Evolutionary conservation across 1,140 invertebrate species (phyloP).

Genomic region (Calycopis cecrops): DNA sequence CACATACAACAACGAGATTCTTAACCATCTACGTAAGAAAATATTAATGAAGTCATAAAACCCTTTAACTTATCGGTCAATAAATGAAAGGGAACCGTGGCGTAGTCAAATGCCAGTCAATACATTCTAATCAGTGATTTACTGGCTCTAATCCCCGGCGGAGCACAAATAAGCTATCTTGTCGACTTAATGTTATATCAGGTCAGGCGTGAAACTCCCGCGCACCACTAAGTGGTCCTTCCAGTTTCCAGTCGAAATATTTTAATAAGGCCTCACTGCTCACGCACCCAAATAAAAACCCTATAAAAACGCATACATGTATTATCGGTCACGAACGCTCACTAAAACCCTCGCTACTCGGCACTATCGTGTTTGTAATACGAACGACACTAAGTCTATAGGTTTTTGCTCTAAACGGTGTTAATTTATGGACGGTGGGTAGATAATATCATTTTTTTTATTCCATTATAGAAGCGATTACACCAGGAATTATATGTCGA

Average conservation of each 20-base stretch:
- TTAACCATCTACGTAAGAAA: conserved; percentile 28
- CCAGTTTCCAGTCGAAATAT: conserved; percentile 75
- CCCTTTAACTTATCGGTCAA: conserved; percentile 51
- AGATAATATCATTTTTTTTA: conserved; percentile 74
- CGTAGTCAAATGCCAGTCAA: conserved; percentile 66
- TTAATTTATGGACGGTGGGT: conserved; percentile 74
- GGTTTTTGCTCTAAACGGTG: conserved; percentile 73
- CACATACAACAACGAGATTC: no score
- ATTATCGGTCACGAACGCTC: conserved; percentile 50
- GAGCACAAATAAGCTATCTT: conserved; percentile 75
- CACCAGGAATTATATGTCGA: conserved; percentile 70
- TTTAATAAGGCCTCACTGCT: conserved; percentile 73
- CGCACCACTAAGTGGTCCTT: conserved; percentile 70
- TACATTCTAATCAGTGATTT: conserved; percentile 75
- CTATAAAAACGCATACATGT: conserved; percentile 51
- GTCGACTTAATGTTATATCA: conserved; percentile 74
- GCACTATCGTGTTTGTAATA: conserved; percentile 67
- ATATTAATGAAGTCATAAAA: conserved; percentile 60
- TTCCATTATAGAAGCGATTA: conserved; percentile 72
- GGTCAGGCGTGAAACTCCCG: conserved; percentile 71
- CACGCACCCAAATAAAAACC: conserved; percentile 68
- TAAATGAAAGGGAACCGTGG: conserved; percentile 52
- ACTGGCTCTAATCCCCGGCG: conserved; percentile 70
- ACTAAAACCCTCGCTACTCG: conserved; percentile 43
- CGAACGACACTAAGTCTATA: conserved; percentile 71